phyloP scores from a whole-genome alignment of 2,113 vertebrate species.

The Thamnaconus septentrionalis region DNA sequence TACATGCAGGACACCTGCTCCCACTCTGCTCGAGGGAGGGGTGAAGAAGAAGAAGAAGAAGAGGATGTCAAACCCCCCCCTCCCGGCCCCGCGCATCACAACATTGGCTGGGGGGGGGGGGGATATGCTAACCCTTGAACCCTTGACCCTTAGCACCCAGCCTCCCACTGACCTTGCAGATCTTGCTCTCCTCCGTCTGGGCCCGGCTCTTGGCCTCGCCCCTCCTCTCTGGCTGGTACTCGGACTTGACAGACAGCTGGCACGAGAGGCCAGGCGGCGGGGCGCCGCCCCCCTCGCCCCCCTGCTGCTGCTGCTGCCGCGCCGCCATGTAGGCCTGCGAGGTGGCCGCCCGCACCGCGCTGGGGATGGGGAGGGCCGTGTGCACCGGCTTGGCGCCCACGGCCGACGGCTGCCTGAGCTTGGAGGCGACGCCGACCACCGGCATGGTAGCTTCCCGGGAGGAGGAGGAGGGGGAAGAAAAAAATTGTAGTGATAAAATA shows the following conservation, averaged over 20 bases:
- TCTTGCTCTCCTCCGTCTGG: slow-evolving; percentile 90
- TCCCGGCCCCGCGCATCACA: too few relatives aligned
- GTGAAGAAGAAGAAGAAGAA: background rate
- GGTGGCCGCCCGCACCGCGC: slow-evolving; percentile 69
- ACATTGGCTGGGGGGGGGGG: too few relatives aligned
- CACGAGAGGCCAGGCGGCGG: slow-evolving; percentile 74
- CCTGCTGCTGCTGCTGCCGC: slow-evolving; percentile 78
- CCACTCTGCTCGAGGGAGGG: too few relatives aligned
- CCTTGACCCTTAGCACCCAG: too few relatives aligned
- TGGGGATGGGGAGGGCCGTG: slow-evolving; percentile 87
- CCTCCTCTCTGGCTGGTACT: slow-evolving; percentile 78
- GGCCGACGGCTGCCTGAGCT: slow-evolving; percentile 84
- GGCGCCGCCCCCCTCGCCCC: slow-evolving; percentile 59
- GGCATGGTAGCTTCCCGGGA: slow-evolving; percentile 81
- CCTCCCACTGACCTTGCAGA: slow-evolving; percentile 84
- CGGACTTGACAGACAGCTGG: slow-evolving; percentile 85
- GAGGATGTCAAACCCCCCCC: background rate
- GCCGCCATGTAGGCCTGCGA: slow-evolving; percentile 74
- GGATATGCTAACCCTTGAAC: too few relatives aligned
- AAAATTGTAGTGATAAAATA: slow-evolving; percentile 11
- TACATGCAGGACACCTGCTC: too few relatives aligned
- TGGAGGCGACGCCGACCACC: slow-evolving; percentile 93
- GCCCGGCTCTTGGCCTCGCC: slow-evolving; percentile 74
- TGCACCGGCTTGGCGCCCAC: slow-evolving; percentile 89
- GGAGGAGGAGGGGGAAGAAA: slow-evolving; percentile 20